Conservation (phyloP, 2,888 invertebrate genomes). For the Gisinianus flammeolus region DNA sequence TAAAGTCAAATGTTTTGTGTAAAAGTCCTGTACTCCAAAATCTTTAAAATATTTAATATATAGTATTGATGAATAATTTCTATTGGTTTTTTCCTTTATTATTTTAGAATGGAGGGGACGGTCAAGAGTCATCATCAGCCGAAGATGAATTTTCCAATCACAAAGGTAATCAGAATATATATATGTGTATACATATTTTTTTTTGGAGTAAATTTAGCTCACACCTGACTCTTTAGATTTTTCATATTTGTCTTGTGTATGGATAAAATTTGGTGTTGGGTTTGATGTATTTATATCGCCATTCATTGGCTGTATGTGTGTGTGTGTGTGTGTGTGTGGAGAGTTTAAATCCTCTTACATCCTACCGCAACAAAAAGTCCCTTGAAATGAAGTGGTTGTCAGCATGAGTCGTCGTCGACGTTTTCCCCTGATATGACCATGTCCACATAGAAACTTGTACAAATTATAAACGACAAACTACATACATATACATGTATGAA, state of each 20-base stretch:
- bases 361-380: slow-evolving; percentile 17
- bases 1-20: no score
- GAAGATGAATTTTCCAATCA: slow-evolving; percentile 12
- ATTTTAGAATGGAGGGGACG: slow-evolving; percentile 10
- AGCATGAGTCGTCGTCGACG: neutral
- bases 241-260: no score
- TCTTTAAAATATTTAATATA: no score
- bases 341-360: neutral
- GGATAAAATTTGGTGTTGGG: no score
- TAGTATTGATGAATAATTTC: no score
- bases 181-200: neutral
- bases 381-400: slow-evolving; percentile 10
- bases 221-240: no score
- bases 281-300: no score
- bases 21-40: no score
- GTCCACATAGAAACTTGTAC: no score
- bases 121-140: neutral
- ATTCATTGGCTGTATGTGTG: neutral
- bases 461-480: no score
- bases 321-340: neutral
- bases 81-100: no score
- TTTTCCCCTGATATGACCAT: neutral
- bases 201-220: no score
- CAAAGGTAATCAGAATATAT: neutral
- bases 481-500: neutral